phyloP scores from a whole-genome alignment of 1,140 invertebrate species.

The Orchestia grillus region DNA sequence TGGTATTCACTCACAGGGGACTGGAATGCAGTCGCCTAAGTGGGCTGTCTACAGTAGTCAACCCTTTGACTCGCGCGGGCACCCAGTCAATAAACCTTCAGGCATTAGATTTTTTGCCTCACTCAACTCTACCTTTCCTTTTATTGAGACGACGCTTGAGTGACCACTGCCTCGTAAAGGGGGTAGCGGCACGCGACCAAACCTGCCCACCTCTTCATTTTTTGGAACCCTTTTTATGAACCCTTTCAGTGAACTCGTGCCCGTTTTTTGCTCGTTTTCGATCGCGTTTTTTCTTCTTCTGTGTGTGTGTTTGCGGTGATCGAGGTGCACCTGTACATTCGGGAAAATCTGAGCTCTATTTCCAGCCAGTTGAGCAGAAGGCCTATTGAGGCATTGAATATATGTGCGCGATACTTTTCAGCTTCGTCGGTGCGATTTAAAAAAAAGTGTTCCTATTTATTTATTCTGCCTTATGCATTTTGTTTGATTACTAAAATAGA shows the following conservation, averaged over 20 bases:
- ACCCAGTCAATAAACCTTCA: background rate
- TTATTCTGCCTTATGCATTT: no score
- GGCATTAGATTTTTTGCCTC: background rate
- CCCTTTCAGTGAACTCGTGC: background rate
- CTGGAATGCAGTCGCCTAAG: background rate
- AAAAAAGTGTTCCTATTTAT: no score
- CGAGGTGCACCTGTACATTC: background rate
- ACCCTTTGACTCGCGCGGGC: background rate
- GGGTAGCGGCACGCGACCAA: background rate
- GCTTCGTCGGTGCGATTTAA: background rate
- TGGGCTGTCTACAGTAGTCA: background rate
- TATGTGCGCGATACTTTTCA: background rate
- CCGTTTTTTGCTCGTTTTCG: background rate
- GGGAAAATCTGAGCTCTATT: background rate
- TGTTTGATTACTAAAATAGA: no score
- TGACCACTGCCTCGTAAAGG: background rate
- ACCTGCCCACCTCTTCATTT: background rate
- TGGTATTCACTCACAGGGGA: no score
- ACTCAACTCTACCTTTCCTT: background rate
- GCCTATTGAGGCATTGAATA: background rate
- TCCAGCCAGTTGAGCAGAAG: background rate
- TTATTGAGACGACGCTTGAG: background rate
- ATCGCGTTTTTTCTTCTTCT: background rate
- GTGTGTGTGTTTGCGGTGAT: background rate
- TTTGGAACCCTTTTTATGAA: constrained; percentile 9